These are phyloP conservation scores for Seriola dumerili DNA, from an alignment of 2,113 vertebrate genomes.

Conservation along the genomic window DNA sequence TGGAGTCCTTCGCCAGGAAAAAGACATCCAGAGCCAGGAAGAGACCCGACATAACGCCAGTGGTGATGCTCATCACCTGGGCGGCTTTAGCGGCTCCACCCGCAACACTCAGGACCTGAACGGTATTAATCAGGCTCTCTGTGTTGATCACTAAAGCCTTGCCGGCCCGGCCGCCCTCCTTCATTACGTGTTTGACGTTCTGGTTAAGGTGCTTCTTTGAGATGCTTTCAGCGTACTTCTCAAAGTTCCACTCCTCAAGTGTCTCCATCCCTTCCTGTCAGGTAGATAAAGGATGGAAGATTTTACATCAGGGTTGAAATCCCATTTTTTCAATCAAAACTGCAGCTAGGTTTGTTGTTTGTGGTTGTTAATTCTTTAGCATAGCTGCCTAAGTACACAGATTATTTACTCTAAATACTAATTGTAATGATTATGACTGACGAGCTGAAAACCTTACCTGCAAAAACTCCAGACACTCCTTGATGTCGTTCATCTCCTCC, in stretches of 20 bases:
- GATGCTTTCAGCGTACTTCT: slow-evolving; percentile 80
- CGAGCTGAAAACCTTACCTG: slow-evolving; percentile 61
- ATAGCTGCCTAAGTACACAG: too few relatives aligned
- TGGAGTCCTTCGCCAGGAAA: slow-evolving; percentile 84
- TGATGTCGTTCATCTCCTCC: slow-evolving; percentile 81
- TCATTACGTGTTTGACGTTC: slow-evolving; percentile 81
- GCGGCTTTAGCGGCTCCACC: slow-evolving; percentile 76
- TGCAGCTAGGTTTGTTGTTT: too few relatives aligned
- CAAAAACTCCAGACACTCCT: slow-evolving; percentile 83
- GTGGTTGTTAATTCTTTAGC: too few relatives aligned
- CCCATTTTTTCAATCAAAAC: too few relatives aligned
- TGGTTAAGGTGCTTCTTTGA: slow-evolving; percentile 81
- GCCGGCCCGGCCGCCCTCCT: slow-evolving; percentile 82
- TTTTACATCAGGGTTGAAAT: neutral
- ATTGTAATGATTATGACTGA: too few relatives aligned
- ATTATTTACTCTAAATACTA: too few relatives aligned
- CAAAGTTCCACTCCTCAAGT: slow-evolving; percentile 83
- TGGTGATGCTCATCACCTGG: slow-evolving; percentile 81
- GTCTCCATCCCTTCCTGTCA: slow-evolving; percentile 84
- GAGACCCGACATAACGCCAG: slow-evolving; percentile 81
- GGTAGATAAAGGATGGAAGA: neutral
- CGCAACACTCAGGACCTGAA: slow-evolving; percentile 79
- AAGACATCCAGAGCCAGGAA: slow-evolving; percentile 85
- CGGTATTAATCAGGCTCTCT: slow-evolving; percentile 76
- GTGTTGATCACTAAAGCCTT: slow-evolving; percentile 82